These are phyloP conservation scores for Drosophila infuscata DNA, from an alignment of 2,888 invertebrate species.

Conservation along the genomic window DNA sequence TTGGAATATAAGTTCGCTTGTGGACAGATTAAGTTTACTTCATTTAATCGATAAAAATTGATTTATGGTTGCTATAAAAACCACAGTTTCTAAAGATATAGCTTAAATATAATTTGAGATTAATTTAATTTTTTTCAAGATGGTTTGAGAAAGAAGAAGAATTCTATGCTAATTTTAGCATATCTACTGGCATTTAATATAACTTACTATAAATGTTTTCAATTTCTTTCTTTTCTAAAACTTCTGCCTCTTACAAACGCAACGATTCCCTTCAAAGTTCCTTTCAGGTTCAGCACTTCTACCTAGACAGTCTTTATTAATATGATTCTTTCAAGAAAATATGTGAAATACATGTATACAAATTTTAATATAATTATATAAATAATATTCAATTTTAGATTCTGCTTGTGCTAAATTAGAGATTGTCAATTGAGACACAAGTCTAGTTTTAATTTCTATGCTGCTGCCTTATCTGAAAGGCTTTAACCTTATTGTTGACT, in stretches of 20 bases:
- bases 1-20: neutral
- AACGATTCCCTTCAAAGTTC: neutral
- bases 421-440: neutral
- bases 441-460: neutral
- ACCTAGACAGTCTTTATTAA: neutral
- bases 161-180: neutral
- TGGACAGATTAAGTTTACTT: neutral
- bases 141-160: neutral
- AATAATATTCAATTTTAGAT: neutral
- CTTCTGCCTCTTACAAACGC: neutral
- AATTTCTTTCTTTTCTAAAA: neutral
- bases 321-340: neutral
- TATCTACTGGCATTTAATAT: neutral
- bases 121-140: neutral
- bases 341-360: neutral
- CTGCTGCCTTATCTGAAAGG: slow-evolving; percentile 26
- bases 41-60: neutral
- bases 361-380: neutral
- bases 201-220: neutral
- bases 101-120: neutral
- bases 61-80: neutral
- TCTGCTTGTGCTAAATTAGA: neutral
- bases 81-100: neutral
- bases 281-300: neutral
- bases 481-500: slow-evolving; percentile 40